A percentile compares a stretch with the other conserved stretches of the same genome.
phyloP scores from a whole-genome alignment of 2,113 vertebrate species.

The Psammodynastes pulverulentus region DNA sequence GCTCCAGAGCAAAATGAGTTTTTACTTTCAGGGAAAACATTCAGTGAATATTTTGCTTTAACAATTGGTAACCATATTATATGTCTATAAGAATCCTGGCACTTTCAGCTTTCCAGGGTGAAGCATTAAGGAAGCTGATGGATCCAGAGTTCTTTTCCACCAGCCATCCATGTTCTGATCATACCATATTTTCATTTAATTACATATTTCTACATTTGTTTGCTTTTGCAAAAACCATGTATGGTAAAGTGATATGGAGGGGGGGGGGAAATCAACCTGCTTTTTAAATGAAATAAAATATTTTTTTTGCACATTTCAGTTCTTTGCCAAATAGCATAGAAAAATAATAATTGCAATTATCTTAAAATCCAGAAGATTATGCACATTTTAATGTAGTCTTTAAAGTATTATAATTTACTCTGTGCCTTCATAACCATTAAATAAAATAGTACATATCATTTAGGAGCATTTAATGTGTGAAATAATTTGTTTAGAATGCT shows the following conservation, averaged over 20 bases:
- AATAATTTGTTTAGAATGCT: neutral
- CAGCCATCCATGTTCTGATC: neutral
- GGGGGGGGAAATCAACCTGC: neutral
- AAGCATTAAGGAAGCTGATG: neutral
- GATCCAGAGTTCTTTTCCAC: neutral
- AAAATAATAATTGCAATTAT: neutral
- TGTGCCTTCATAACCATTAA: neutral
- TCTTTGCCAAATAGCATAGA: neutral
- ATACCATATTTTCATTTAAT: neutral
- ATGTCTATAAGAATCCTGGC: neutral
- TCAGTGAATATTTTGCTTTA: neutral
- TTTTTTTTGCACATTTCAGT: neutral
- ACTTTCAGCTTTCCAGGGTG: neutral
- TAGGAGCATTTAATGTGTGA: neutral
- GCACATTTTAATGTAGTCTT: neutral
- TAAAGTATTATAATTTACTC: neutral
- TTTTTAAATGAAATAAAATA: neutral
- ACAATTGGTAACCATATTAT: neutral
- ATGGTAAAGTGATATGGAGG: neutral
- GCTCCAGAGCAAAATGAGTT: neutral
- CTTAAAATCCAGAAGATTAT: neutral
- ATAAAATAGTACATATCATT: neutral
- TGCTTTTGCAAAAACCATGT: neutral
- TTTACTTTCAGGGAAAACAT: neutral
- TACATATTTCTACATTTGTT: neutral